A percentile compares a stretch with the other conserved stretches of the same genome.
phyloP scores from a whole-genome alignment of 2,113 vertebrate species.

The Centropristis striata region DNA sequence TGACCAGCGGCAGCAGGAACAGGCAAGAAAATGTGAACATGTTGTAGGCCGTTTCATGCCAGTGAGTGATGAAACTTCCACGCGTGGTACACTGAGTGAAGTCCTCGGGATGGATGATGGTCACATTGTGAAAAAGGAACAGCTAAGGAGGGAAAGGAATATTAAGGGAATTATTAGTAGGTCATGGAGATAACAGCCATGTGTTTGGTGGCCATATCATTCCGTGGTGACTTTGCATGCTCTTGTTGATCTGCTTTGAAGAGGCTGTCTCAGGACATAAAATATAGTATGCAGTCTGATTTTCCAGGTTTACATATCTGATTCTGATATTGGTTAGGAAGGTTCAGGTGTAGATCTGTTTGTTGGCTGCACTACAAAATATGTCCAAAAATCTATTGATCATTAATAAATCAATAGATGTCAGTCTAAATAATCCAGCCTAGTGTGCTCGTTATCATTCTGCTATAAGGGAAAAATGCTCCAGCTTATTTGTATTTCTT shows the following conservation, averaged over 20 bases:
- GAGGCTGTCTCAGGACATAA: neutral
- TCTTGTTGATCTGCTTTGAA: neutral
- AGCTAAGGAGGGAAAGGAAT: slow-evolving; percentile 67
- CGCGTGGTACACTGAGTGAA: slow-evolving; percentile 87
- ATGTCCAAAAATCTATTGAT: neutral
- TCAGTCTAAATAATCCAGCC: neutral
- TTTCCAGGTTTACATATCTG: neutral
- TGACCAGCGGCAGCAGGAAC: slow-evolving; percentile 84
- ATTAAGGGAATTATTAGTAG: neutral
- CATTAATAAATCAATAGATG: neutral
- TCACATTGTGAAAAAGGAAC: slow-evolving; percentile 85
- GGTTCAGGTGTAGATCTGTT: neutral
- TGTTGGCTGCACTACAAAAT: neutral
- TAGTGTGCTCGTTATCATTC: neutral
- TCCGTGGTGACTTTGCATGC: neutral
- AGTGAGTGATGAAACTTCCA: slow-evolving; percentile 80
- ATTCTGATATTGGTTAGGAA: no score
- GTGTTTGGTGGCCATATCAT: neutral
- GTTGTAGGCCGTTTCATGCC: slow-evolving; percentile 87
- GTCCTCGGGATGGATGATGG: slow-evolving; percentile 78
- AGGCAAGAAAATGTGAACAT: slow-evolving; percentile 87
- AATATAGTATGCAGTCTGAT: neutral
- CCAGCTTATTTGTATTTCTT: no score
- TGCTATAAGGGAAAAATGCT: no score
- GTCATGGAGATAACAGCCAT: neutral